Evolutionary conservation across 2,888 invertebrate species (phyloP).

Genomic region (Ichneumoninae sp.): DNA sequence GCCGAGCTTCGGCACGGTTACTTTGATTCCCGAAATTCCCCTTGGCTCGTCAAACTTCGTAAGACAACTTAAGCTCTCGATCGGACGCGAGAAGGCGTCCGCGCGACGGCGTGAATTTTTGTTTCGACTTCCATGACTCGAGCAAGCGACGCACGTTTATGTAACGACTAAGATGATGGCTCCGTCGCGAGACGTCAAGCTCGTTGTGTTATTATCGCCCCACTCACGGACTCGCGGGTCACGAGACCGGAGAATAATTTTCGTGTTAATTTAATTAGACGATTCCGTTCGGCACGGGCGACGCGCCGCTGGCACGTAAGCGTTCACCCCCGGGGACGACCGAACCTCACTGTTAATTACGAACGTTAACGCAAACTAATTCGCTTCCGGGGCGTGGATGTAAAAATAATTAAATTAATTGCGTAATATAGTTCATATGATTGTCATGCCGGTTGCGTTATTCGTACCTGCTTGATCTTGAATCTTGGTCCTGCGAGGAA

Average conservation of each 20-base stretch:
- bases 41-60: background rate
- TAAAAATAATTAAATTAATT: background rate
- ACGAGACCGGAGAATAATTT: constrained; percentile 8
- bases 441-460: background rate
- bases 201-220: constrained; percentile 6
- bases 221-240: background rate
- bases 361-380: background rate
- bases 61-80: background rate
- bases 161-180: constrained; percentile 7
- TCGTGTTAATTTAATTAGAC: constrained; percentile 9
- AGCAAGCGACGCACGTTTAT: constrained; percentile 1
- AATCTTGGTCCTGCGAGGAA: constrained; percentile 67
- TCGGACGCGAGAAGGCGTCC: constrained; percentile 10
- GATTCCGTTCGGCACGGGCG: background rate
- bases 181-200: constrained; percentile 2
- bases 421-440: background rate
- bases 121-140: background rate
- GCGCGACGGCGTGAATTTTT: background rate
- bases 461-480: constrained; percentile 70
- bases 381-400: background rate
- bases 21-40: background rate
- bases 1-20: background rate
- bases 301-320: background rate
- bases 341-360: background rate
- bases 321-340: constrained; percentile 16